phyloP scores from a whole-genome alignment of 30 jellyfish, hydroid and myxozoan species.

The Turritopsis rubra region DNA sequence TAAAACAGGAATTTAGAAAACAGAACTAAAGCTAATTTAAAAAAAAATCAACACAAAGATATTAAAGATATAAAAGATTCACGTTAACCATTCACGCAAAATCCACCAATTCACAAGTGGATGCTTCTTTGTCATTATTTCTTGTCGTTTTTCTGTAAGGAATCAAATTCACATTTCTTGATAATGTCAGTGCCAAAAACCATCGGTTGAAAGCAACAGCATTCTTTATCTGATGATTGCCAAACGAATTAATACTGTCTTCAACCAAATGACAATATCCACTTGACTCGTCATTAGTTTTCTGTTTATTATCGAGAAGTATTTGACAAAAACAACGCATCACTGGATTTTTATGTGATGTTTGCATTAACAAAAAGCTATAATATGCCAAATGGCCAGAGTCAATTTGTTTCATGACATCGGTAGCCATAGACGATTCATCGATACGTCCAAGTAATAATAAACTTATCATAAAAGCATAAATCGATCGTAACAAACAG shows the following conservation, averaged over 20 bases:
- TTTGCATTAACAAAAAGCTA: constrained; percentile 17
- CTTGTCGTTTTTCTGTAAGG: not conserved
- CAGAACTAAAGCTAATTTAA: too few relatives aligned
- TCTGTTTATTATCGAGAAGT: not conserved
- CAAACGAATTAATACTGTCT: not conserved
- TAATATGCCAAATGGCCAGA: constrained; percentile 7
- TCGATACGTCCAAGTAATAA: constrained; percentile 13
- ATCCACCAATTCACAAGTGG: not conserved
- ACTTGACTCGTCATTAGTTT: not conserved
- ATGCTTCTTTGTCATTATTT: not conserved
- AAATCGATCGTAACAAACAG: not conserved
- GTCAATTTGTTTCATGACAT: not conserved
- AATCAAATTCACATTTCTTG: not conserved
- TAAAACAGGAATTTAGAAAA: too few relatives aligned
- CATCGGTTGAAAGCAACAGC: constrained; percentile 3
- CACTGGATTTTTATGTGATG: constrained; percentile 1
- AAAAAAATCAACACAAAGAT: too few relatives aligned
- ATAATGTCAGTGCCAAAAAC: constrained; percentile 14
- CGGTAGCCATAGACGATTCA: constrained; percentile 7
- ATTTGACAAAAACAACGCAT: constrained; percentile 22
- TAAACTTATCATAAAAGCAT: constrained; percentile 7
- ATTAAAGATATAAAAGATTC: not conserved
- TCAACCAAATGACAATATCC: not conserved
- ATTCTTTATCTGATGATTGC: not conserved
- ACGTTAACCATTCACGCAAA: not conserved